Evolutionary conservation across 2,888 invertebrate genomes (phyloP).

Genomic region (Agrotis segetum): DNA sequence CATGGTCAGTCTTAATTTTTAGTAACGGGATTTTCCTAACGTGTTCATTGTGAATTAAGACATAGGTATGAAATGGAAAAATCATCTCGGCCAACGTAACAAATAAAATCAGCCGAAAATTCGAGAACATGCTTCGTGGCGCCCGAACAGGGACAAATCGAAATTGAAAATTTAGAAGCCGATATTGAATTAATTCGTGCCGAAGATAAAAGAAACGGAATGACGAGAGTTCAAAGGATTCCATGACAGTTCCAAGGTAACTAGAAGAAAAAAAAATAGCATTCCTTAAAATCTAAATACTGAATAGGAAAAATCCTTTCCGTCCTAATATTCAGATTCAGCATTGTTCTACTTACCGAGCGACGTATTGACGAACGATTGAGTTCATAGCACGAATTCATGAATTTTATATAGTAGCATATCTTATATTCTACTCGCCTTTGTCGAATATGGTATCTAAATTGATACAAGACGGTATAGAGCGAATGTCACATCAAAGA

Average conservation of each 20-base stretch:
- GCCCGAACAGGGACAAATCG: no score
- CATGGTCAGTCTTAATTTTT: not conserved
- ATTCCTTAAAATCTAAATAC: not conserved
- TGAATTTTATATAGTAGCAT: slow-evolving; percentile 45
- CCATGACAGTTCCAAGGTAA: not conserved
- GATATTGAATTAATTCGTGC: no score
- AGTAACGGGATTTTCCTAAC: not conserved
- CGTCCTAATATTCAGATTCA: slow-evolving; percentile 29
- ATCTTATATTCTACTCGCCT: slow-evolving; percentile 35
- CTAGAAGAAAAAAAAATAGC: not conserved
- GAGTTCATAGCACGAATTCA: slow-evolving; percentile 41
- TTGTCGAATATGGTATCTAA: slow-evolving; percentile 43
- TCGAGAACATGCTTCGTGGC: no score
- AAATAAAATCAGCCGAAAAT: no score
- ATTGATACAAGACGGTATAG: slow-evolving; percentile 47
- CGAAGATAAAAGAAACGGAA: no score
- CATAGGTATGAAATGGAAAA: not conserved
- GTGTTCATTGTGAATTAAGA: not conserved
- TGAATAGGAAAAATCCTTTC: not conserved
- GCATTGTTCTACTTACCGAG: slow-evolving; percentile 30
- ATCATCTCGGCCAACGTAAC: not conserved
- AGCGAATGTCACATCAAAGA: slow-evolving; percentile 62
- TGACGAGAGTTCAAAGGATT: no score
- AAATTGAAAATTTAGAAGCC: no score
- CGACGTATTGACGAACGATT: slow-evolving; percentile 28